Base-by-base conservation (phyloP, 1,140 invertebrate genomes). In the Calliopsis andreniformis region DNA sequence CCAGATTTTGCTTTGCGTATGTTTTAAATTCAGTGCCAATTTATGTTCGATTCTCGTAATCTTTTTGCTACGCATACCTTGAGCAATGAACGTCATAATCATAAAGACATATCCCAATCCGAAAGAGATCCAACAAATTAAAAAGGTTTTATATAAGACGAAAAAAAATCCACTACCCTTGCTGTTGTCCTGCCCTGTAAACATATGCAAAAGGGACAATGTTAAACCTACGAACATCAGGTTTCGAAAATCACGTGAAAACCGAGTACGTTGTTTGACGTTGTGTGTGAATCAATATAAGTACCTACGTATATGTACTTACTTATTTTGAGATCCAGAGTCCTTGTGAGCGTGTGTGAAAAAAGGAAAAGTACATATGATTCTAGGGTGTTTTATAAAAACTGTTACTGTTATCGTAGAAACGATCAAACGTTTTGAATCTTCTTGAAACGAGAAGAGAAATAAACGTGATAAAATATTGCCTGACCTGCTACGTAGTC, bases 41-140 rank as follows among this genome's bases (percentile, higher is more conserved):
- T 96, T 95, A 78, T 96, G 95, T 87, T 97, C 96, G 51, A 98
- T 91, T 80, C 93, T 93, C 51, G 94, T 93, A 30, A 97, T 93
- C 85, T 94, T 94, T 87, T 97, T 97, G 68, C 96, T 97, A 69
- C 94, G 93, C 92, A 95, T 92, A 14, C 94, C 95, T 77, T 93
- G 91, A 0, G 96, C 95, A 71, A 98, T 97, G 86, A 97, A 98
- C 28, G 96, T 96, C 78, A 98, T 94, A 53, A 98, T 95, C 97
- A 98, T 98, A 18, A 97, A 94, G 55, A 98, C 94, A 89, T 98
- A 98, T 0, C 97, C 97, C 69, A 98, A 92, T 1, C 97, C 97
- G 82, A 98, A 97, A 55, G 97, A 97, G 47, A 98, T 97, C 97
- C 97, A 98, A 20, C 96, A 93, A 10, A 96, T 93, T 0, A 97